phyloP scores from a whole-genome alignment of 2,888 invertebrate genomes.

The Tinea trinotella region DNA sequence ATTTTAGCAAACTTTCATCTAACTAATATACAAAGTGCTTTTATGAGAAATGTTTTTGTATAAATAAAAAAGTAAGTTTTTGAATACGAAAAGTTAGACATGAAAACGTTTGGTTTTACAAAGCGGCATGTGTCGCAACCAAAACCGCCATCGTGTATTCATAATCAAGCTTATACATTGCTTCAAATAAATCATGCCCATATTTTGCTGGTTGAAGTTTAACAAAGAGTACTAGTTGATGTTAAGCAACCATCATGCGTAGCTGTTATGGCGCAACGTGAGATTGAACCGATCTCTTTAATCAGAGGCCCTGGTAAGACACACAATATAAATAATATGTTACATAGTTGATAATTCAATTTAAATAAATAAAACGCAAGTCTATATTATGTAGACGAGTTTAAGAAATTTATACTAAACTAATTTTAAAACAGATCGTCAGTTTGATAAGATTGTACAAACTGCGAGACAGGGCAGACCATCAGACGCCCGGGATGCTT shows the following conservation, averaged over 20 bases:
- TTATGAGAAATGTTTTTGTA: not conserved
- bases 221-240: conserved; percentile 11
- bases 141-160: not conserved
- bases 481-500: conserved; percentile 38
- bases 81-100: not conserved
- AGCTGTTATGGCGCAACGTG: not conserved
- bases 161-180: conserved; percentile 35
- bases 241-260: not conserved
- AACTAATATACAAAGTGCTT: not conserved
- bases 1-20: not conserved
- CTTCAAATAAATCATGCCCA: conserved; percentile 44
- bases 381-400: too few species aligned
- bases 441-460: conserved; percentile 3
- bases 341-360: too few species aligned
- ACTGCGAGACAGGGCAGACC: conserved; percentile 27
- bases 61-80: not conserved
- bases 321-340: too few species aligned
- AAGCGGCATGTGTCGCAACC: not conserved
- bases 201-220: conserved; percentile 29
- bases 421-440: conserved; percentile 2
- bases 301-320: not conserved
- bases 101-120: not conserved
- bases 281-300: conserved; percentile 6
- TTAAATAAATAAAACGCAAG: too few species aligned
- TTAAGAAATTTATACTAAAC: not conserved